Evolutionary conservation across 2,888 invertebrate genomes (phyloP), one percentile per base, ranked within the genome.

Genomic region (Capitulum mitella): DNA sequence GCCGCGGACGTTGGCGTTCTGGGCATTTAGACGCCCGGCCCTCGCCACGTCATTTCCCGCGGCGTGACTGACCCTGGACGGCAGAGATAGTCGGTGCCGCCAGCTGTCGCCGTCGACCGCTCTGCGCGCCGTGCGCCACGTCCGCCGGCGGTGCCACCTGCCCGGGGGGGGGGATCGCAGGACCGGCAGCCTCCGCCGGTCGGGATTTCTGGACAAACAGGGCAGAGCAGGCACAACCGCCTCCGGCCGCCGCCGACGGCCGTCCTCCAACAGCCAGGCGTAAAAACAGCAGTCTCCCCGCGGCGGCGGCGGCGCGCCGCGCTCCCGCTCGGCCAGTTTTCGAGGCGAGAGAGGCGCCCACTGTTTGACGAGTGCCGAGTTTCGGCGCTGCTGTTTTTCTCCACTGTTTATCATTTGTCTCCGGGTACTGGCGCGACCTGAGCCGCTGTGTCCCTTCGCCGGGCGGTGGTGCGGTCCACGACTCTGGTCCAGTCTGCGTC

Each of bases 121-220:
- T 22, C 51, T 12, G 14, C 29, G 32, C n/a, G 32, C 54, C 54
- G n/a, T n/a, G 54, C 54, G 54, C 54, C 54, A n/a, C 54, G 26
- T 51, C n/a, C 3, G 54, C 54, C 61, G 61, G 32, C 32, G 10
- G 32, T 32, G 61, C 61, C 61, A 61, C 61, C 61, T 61, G 61
- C 61, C 61, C n/a, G n/a, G n/a, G n/a, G n/a, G n/a, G n/a, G n/a
- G n/a, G n/a, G 51, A 51, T 22, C 22, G 51, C 22, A 6, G 51
- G 19, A 22, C 43, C 19, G 51, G 32, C 32, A n/a, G 5, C 32
- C 8, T 6, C 58, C n/a, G 58, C n/a, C 61, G 32, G 61, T 32
- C 61, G 61, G 32, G 61, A 61, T 61, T 61, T 61, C 61, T 16
- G 61, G 6, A n/a, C 61, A 61, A 61, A 61, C 61, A 61, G 16